Conservation (phyloP, 2,113 vertebrate genomes). For the Daphoenositta chrysoptera region DNA sequence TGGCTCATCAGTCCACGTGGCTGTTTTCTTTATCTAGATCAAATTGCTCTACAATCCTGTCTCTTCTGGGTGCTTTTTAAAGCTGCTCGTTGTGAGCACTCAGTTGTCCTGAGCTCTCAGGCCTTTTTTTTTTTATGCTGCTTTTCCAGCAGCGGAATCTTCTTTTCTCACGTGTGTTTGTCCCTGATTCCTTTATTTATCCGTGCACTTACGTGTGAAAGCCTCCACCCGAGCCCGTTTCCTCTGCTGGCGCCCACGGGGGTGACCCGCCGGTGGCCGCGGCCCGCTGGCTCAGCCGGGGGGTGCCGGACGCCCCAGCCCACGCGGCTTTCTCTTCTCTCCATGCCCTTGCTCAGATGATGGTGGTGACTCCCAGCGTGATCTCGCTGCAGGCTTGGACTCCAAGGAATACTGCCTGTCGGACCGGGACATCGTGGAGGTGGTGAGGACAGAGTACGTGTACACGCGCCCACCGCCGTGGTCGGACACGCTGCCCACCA, state of each 20-base stretch:
- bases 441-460: constrained; percentile 98
- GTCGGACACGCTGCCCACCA: constrained; percentile 95
- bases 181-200: constrained; percentile 4
- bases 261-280: constrained; percentile 64
- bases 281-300: constrained; percentile 63
- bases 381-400: constrained; percentile 79
- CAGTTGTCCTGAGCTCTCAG: background rate
- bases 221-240: background rate
- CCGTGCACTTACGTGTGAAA: background rate
- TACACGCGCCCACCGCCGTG: constrained; percentile 94
- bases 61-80: background rate
- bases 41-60: background rate
- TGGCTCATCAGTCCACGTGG: rapidly evolving
- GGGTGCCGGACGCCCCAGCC: constrained; percentile 26
- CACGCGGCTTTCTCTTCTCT: constrained; percentile 63
- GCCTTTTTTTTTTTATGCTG: background rate
- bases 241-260: background rate
- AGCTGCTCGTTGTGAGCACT: background rate
- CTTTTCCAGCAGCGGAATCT: background rate
- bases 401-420: constrained; percentile 96
- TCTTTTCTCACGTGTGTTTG: background rate
- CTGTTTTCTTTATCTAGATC: background rate
- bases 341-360: constrained; percentile 80
- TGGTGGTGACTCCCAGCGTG: constrained; percentile 81
- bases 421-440: constrained; percentile 97